Evolutionary conservation across 2,888 invertebrate genomes (phyloP).

Genomic region (Dryomyza anilis): DNA sequence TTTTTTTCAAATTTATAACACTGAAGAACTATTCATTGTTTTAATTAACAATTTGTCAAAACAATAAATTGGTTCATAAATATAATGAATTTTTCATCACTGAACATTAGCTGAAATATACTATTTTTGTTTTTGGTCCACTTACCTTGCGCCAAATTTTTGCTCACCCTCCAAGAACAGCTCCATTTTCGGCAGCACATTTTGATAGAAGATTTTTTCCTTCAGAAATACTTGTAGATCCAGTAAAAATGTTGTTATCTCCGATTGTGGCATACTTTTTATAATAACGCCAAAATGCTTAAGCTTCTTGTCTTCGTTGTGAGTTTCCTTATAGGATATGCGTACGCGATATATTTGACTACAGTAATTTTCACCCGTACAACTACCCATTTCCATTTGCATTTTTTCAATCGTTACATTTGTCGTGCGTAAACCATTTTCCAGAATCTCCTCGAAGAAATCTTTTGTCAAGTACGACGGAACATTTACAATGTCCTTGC

Average conservation of each 20-base stretch:
- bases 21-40: too few species aligned
- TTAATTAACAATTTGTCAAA: too few species aligned
- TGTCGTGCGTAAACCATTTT: conserved; percentile 43
- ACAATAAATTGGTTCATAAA: too few species aligned
- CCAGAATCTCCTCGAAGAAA: conserved; percentile 50
- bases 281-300: conserved; percentile 37
- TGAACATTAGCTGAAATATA: too few species aligned
- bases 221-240: conserved; percentile 61
- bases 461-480: conserved; percentile 43
- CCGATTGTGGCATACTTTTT: conserved; percentile 44
- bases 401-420: conserved; percentile 38
- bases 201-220: conserved; percentile 57
- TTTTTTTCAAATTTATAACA: too few species aligned
- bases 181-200: conserved; percentile 59
- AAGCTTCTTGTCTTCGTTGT: neutral
- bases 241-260: conserved; percentile 46
- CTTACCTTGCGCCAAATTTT: conserved; percentile 50
- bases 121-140: too few species aligned
- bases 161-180: conserved; percentile 52
- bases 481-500: conserved; percentile 36
- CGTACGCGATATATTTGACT: conserved; percentile 51
- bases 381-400: conserved; percentile 45
- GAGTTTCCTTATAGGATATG: conserved; percentile 42
- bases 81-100: too few species aligned
- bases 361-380: conserved; percentile 54